phyloP scores from a whole-genome alignment of 2,797 vertebrate species.

The Phaenicophaeus curvirostris region DNA sequence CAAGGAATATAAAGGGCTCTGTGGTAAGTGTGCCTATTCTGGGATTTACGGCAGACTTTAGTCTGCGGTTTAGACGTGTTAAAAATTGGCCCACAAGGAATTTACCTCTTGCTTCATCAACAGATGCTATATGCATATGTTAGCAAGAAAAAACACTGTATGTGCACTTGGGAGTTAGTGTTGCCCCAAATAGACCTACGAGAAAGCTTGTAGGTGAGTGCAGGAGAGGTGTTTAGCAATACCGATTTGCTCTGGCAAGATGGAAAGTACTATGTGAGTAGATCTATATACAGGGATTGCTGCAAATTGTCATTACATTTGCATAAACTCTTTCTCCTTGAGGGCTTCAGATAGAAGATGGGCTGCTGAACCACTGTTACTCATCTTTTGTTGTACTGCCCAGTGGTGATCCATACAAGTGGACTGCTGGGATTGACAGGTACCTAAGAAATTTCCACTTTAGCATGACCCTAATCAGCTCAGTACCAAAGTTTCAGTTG shows the following conservation, averaged over 20 bases:
- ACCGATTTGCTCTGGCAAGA: background rate
- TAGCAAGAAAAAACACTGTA: background rate
- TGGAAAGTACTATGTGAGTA: background rate
- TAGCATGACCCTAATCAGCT: background rate
- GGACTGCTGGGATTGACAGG: background rate
- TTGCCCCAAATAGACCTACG: background rate
- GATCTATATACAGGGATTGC: background rate
- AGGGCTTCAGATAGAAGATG: background rate
- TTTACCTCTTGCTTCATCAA: background rate
- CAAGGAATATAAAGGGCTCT: background rate
- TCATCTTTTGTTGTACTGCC: background rate
- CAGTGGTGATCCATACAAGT: background rate
- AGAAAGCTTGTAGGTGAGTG: background rate
- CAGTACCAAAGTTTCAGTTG: no score
- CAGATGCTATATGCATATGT: background rate
- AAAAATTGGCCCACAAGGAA: background rate
- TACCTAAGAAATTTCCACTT: background rate
- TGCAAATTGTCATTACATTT: background rate
- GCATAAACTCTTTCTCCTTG: background rate
- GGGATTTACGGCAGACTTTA: background rate
- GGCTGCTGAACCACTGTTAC: background rate
- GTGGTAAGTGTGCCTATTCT: background rate
- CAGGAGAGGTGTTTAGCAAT: background rate
- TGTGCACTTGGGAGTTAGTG: background rate
- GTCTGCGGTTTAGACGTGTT: background rate